Evolutionary conservation across 1,140 invertebrate genomes (phyloP).

Genomic region (Drosophila simulans): DNA sequence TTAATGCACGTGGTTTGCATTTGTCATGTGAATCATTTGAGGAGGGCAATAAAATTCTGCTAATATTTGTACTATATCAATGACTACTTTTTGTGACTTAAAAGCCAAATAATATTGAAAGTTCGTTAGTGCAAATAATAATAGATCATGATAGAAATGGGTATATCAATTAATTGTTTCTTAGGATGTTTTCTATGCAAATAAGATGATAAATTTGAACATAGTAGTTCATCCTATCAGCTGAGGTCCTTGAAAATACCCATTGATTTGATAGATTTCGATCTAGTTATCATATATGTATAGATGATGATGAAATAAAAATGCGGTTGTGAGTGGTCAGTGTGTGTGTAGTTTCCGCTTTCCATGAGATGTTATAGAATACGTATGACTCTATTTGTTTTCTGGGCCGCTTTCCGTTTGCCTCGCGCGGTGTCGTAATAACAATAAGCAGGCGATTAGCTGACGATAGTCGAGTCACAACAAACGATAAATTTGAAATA

Average conservation of each 20-base stretch:
- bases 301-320: constrained; percentile 21
- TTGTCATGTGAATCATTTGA: constrained; percentile 31
- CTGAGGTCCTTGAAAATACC: not conserved
- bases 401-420: constrained; percentile 13
- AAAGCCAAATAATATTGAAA: no score
- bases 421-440: constrained; percentile 28
- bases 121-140: not conserved
- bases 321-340: no score
- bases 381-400: constrained; percentile 33
- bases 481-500: constrained; percentile 36
- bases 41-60: not conserved
- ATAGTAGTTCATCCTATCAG: not conserved
- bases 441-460: constrained; percentile 10
- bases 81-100: not conserved
- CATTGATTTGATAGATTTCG: no score
- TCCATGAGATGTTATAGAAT: constrained; percentile 27
- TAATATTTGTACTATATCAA: not conserved
- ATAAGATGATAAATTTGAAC: no score
- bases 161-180: no score
- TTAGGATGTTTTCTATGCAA: no score
- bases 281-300: constrained; percentile 13
- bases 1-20: constrained; percentile 30
- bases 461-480: constrained; percentile 20
- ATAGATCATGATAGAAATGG: not conserved
- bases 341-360: constrained; percentile 27